phyloP scores from a whole-genome alignment of 2,113 vertebrate species.

The Indicator maculatus region DNA sequence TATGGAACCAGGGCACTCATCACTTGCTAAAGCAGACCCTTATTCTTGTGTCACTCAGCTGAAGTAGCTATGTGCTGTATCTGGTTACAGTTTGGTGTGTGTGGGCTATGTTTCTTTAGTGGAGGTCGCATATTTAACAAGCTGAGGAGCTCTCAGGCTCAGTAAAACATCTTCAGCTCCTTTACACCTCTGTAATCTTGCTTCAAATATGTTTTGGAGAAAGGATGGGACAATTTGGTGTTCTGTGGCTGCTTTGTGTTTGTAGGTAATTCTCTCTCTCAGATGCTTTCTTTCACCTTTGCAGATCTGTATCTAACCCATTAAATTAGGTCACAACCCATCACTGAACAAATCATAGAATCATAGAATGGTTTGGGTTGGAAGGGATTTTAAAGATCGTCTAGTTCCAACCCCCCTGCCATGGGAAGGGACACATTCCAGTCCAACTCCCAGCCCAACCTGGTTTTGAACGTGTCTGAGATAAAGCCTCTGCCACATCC shows the following conservation, averaged over 20 bases:
- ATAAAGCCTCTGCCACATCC: no score
- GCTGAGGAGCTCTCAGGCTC: not conserved
- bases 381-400: no score
- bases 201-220: not conserved
- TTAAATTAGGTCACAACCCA: no score
- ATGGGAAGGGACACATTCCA: no score
- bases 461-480: no score
- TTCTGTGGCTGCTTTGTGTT: not conserved
- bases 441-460: no score
- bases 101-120: not conserved
- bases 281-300: not conserved
- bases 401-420: no score
- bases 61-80: not conserved
- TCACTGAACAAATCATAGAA: not conserved
- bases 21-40: not conserved
- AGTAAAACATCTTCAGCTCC: not conserved
- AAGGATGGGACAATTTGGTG: not conserved
- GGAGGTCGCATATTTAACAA: not conserved
- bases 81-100: accelerated
- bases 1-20: not conserved
- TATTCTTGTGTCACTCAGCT: not conserved
- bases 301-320: not conserved
- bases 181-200: accelerated
- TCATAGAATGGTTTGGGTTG: no score
- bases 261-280: not conserved